phyloP scores from a whole-genome alignment of 2,797 vertebrate species.

The Ptychobarbus kaznakovi region DNA sequence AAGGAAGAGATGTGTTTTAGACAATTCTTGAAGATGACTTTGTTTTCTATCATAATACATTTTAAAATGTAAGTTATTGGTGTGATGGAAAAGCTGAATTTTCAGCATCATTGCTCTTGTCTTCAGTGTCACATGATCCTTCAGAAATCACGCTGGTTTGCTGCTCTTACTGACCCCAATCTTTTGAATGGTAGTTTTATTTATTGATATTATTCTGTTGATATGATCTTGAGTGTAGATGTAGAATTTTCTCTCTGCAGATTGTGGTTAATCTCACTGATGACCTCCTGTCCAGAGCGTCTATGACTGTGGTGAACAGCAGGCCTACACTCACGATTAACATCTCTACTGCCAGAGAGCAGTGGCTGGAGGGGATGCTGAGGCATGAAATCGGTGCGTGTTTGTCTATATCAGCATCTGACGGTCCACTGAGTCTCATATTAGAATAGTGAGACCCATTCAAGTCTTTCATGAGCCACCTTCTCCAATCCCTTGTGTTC shows the following conservation, averaged over 20 bases:
- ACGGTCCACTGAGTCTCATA: not conserved
- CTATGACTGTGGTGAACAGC: slow-evolving; percentile 92
- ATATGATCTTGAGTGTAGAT: not conserved
- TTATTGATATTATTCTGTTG: not conserved
- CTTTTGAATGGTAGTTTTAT: not conserved
- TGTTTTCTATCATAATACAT: not conserved
- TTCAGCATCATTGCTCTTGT: too few species aligned
- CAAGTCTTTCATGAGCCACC: not conserved
- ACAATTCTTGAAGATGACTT: too few species aligned
- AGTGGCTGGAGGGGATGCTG: slow-evolving; percentile 96
- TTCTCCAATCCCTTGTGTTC: not conserved
- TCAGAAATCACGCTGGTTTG: too few species aligned
- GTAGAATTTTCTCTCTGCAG: slow-evolving; percentile 67
- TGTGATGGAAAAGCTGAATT: too few species aligned
- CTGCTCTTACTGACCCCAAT: not conserved
- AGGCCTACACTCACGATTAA: slow-evolving; percentile 93
- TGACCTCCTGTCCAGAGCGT: slow-evolving; percentile 93
- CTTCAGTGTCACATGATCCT: too few species aligned
- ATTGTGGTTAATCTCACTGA: slow-evolving; percentile 92
- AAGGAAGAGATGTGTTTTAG: too few species aligned
- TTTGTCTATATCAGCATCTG: not conserved
- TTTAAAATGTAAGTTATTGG: too few species aligned
- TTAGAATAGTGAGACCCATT: not conserved
- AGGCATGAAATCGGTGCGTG: slow-evolving; percentile 89
- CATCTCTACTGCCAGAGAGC: slow-evolving; percentile 85